Conservation (phyloP, 37 sponge, comb jelly and placozoan genomes). For the Geodia barretti region DNA sequence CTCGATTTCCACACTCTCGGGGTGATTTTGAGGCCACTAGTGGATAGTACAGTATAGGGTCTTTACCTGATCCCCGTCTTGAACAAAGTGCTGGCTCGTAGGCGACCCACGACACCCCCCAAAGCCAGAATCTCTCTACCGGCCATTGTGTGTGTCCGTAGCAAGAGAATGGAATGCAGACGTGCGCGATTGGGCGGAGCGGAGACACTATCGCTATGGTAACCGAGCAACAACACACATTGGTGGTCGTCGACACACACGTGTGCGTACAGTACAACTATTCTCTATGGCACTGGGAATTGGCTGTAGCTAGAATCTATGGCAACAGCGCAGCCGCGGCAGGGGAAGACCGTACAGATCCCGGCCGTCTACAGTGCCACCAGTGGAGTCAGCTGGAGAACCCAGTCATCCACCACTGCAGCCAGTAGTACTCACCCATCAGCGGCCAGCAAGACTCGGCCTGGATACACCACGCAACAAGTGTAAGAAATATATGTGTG, state of each 20-base stretch:
- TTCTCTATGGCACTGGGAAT: too few species aligned
- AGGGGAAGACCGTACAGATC: background rate
- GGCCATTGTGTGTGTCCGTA: background rate
- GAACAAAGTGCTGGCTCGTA: background rate
- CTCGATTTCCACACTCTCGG: too few species aligned
- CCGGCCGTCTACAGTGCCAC: background rate
- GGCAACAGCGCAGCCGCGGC: background rate
- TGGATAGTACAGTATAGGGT: background rate
- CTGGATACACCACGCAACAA: background rate
- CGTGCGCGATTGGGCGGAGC: too few species aligned
- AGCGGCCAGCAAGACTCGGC: background rate
- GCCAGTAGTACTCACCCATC: background rate
- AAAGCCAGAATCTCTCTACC: background rate
- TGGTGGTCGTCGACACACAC: background rate
- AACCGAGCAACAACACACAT: background rate
- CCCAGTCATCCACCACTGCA: background rate
- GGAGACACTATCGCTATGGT: background rate
- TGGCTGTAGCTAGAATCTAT: too few species aligned
- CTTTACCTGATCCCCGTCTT: background rate
- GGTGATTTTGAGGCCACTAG: too few species aligned
- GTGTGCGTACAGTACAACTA: too few species aligned
- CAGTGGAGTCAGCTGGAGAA: background rate
- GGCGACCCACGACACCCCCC: background rate
- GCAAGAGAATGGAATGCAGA: background rate
- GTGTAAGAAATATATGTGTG: background rate